Evolutionary conservation across 37 sponge, comb jelly and placozoan genomes (phyloP).

Genomic region (Spongia lamella): DNA sequence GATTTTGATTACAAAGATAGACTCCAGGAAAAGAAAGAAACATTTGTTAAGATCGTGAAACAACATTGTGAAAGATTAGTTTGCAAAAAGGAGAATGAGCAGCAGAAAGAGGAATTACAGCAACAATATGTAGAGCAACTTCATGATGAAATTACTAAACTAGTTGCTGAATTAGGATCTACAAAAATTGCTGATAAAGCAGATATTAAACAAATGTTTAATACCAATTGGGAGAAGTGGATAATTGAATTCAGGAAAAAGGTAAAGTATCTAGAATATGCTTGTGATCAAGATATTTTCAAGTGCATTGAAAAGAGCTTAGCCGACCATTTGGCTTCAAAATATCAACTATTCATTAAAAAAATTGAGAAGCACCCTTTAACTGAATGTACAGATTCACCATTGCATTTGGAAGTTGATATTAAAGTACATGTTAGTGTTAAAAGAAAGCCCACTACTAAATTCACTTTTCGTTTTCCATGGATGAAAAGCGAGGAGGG

Average conservation of each 20-base stretch:
- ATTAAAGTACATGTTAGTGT: too few relatives aligned
- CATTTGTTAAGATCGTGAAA: background rate
- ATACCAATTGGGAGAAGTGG: slow-evolving; percentile 2
- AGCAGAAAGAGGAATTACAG: background rate
- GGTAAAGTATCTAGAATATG: too few relatives aligned
- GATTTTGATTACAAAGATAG: background rate
- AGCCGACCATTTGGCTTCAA: too few relatives aligned
- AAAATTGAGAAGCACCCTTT: too few relatives aligned
- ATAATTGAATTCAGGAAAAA: background rate
- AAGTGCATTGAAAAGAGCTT: too few relatives aligned
- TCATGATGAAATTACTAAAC: background rate
- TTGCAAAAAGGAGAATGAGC: background rate
- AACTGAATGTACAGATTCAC: too few relatives aligned
- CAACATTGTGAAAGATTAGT: background rate
- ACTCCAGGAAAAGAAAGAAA: background rate
- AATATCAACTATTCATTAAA: too few relatives aligned
- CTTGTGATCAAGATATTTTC: too few relatives aligned
- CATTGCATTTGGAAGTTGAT: too few relatives aligned
- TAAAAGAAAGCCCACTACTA: too few relatives aligned
- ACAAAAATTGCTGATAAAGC: background rate
- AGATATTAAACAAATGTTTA: background rate
- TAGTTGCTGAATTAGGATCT: background rate
- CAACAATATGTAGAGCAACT: background rate
- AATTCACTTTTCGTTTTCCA: too few relatives aligned
- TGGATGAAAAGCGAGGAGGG: too few relatives aligned